Conservation (phyloP, 2,888 invertebrate species). For the Choreutis nemorana region DNA sequence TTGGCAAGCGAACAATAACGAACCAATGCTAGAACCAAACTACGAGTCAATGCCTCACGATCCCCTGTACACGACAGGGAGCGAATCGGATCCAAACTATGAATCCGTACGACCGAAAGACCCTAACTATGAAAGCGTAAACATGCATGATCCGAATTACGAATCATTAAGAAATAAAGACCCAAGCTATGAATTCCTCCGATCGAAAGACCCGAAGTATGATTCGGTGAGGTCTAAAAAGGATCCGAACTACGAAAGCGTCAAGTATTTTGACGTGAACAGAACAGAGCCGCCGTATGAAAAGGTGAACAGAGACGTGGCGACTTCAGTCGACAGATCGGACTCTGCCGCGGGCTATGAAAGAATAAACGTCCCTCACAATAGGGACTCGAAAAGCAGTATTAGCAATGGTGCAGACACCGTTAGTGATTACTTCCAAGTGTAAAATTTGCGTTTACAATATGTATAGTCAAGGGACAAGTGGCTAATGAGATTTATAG, state of each 20-base stretch:
- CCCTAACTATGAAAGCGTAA: slow-evolving; percentile 76
- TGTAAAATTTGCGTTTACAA: slow-evolving; percentile 23
- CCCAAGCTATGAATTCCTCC: slow-evolving; percentile 66
- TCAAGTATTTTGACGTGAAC: slow-evolving; percentile 72
- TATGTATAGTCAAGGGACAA: slow-evolving; percentile 6
- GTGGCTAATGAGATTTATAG: slow-evolving; percentile 19
- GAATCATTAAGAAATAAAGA: slow-evolving; percentile 71
- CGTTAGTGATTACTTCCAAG: slow-evolving; percentile 58
- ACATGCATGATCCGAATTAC: slow-evolving; percentile 71
- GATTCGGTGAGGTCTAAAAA: slow-evolving; percentile 70
- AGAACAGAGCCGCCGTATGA: slow-evolving; percentile 74
- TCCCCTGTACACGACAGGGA: slow-evolving; percentile 71
- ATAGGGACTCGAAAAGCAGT: slow-evolving; percentile 42
- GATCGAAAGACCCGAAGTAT: slow-evolving; percentile 72
- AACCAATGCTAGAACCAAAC: slow-evolving; percentile 72
- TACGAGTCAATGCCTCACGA: slow-evolving; percentile 78
- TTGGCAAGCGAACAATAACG: slow-evolving; percentile 58
- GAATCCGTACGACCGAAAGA: slow-evolving; percentile 73
- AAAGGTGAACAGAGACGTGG: slow-evolving; percentile 52
- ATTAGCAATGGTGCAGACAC: slow-evolving; percentile 46
- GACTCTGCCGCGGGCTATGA: slow-evolving; percentile 53
- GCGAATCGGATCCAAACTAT: slow-evolving; percentile 78
- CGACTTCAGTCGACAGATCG: slow-evolving; percentile 32
- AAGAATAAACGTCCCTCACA: slow-evolving; percentile 39
- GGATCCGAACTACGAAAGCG: slow-evolving; percentile 85